A percentile compares a stretch with the other conserved stretches of the same genome.
Conservation (phyloP, 2,888 invertebrate genomes). For the Dendrolimus houi region DNA sequence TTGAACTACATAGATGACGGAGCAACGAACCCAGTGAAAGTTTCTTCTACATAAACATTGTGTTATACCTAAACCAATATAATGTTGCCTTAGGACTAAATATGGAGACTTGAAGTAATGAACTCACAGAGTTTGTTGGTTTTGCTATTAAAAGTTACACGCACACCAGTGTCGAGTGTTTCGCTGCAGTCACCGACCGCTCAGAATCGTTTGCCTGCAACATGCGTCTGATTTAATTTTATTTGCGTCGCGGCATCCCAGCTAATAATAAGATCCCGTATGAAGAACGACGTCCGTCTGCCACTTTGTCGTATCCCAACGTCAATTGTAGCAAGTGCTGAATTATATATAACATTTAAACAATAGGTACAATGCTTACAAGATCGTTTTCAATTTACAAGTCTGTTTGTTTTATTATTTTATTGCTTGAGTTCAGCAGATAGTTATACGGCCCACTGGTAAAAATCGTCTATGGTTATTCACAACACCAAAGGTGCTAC, state of each 20-base stretch:
- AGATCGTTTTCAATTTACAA: no score
- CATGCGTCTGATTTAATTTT: constrained; percentile 48
- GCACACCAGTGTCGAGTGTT: constrained; percentile 6
- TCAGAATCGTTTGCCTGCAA: constrained; percentile 5
- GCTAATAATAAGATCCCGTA: constrained; percentile 55
- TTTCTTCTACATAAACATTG: constrained; percentile 24
- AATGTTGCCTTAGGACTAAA: constrained; percentile 16
- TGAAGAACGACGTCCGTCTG: constrained; percentile 38
- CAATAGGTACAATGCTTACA: no score
- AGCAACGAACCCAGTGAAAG: constrained; percentile 46
- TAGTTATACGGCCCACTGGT: no score
- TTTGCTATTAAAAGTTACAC: background rate
- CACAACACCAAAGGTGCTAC: no score
- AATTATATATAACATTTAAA: no score
- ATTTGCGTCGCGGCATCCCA: constrained; percentile 45
- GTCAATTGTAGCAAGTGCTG: background rate
- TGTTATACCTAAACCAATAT: constrained; percentile 21
- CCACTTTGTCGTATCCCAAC: constrained; percentile 37
- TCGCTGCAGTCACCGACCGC: constrained; percentile 8
- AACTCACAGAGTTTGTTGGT: background rate
- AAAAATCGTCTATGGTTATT: no score
- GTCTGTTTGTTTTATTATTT: no score
- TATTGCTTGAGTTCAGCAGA: no score
- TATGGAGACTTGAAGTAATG: background rate
- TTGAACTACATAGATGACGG: constrained; percentile 22